Conservation (phyloP, 1,140 invertebrate genomes). For the Brachionus paranguensis region DNA sequence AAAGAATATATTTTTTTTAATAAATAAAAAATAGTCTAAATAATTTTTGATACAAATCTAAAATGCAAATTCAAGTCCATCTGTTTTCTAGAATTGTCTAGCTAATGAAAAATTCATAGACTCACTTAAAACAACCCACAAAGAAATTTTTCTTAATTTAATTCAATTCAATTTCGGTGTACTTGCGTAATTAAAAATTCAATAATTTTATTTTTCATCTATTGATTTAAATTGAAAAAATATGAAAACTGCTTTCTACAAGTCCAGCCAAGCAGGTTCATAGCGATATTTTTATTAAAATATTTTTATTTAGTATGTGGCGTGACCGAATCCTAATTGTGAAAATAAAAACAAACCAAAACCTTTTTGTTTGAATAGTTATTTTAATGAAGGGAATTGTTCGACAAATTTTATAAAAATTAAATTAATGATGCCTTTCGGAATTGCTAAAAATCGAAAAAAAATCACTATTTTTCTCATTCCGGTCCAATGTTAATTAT, state of each 20-base stretch:
- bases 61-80: not conserved
- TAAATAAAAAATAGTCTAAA: not conserved
- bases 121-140: not conserved
- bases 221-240: not conserved
- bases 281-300: not conserved
- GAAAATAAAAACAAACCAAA: not conserved
- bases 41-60: not conserved
- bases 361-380: not conserved
- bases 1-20: not conserved
- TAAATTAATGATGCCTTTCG: no score
- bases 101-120: not conserved
- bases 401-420: not conserved
- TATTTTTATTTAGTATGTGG: not conserved
- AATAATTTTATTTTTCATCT: not conserved
- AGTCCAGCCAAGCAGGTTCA: no score
- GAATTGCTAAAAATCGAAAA: no score
- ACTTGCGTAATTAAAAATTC: not conserved
- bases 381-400: not conserved
- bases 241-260: not conserved
- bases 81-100: not conserved
- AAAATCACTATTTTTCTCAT: no score
- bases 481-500: no score
- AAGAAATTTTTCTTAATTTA: not conserved
- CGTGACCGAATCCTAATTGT: not conserved
- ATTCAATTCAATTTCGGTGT: not conserved